Evolutionary conservation across 2,797 vertebrate species (phyloP), one percentile per base, ranked within the genome.

Genomic region (Oreortyx pictus): DNA sequence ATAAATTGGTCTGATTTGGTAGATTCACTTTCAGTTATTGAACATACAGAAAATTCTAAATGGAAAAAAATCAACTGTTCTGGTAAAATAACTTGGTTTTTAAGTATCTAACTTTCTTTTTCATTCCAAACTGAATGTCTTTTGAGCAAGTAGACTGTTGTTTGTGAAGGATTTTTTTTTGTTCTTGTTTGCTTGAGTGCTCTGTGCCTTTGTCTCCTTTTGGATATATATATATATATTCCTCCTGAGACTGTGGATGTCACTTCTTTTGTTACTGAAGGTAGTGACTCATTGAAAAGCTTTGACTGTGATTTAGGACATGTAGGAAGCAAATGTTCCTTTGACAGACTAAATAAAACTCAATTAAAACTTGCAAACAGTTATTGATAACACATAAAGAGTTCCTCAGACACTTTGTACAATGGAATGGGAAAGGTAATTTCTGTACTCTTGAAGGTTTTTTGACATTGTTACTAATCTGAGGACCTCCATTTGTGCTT

Each of bases 311-410:
- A 41, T 89, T 66, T 39, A 56, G 68, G 72, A 67, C 11, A 6
- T 23, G 9, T 47, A 74, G 24, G 22, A 85, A 82, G 44, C 47
- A 87, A 74, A 47, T 71, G 20, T 82, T 76, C 46, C 22, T 77
- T 16, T 61, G 39, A 33, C 2, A 1, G 9, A 46, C 44, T 71
- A 72, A 75, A 37, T 61, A 33, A 90, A 90, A 73, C n/a, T 71
- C 64, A 80, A 19, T 37, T 85, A 89, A 87, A 90, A 82, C 52
- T 85, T 92, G 8, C 9, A 9, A 79, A 25, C 9, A 16, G 14
- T 2, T 81, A 25, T 82, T 75, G 54, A 35, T 80, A 41, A 12
- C 33, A 13, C 44, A 31, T 71, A 66, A 74, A 80, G 41, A 20
- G 19, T 80, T 62, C 1, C 0, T 72, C 68, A 41, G 49, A 57